Evolutionary conservation across 1,140 invertebrate genomes (phyloP), one percentile per base, ranked within the genome.

Genomic region (Drosophila nebulosa): DNA sequence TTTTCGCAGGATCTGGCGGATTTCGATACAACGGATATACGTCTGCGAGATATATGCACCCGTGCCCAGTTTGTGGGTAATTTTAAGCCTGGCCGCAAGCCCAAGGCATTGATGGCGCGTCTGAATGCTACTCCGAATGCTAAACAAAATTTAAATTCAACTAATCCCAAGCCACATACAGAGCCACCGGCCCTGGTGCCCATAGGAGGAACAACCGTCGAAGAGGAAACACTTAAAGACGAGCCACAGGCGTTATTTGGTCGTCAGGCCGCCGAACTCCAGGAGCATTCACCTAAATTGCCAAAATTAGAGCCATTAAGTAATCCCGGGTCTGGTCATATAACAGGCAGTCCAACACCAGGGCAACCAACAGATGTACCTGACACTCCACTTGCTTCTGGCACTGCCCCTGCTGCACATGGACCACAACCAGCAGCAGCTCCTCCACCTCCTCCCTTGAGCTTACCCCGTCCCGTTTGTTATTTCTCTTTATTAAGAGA

Each of bases 401-500:
- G 58, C 22, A 57, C 64, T 3, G 55, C 52, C 14, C n/a, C 18
- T 73, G 70, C 52, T 62, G 63, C 27, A 58, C 39, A 1, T 6
- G 18, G 27, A 35, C 3, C 50, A 21, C 51, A 63, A 12, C 57
- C 69, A 14, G 50, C 64, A 65, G n/a, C 62, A 36, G 30, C 57
- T 7, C 57, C 57, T 7, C 57, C 72, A 12, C 52, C 63, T 4
- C 27, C 58, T n/a, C 36, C 55, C 94, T 64, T 95, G 93, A 46
- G 39, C 7, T 46, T 46, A 46, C 93, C 94, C 96, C 91, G 96
- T 52, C 96, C 95, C 68, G 93, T 95, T 0, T 96, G 95, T 90
- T 97, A 97, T 92, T 95, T 98, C 90, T 96, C 96, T 0, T 91
- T 97, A 22, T 92, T 97, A 10, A 92, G 96, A 1, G 96, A 97